phyloP scores from a whole-genome alignment of 2,888 invertebrate species.

The Folsomia candida region DNA sequence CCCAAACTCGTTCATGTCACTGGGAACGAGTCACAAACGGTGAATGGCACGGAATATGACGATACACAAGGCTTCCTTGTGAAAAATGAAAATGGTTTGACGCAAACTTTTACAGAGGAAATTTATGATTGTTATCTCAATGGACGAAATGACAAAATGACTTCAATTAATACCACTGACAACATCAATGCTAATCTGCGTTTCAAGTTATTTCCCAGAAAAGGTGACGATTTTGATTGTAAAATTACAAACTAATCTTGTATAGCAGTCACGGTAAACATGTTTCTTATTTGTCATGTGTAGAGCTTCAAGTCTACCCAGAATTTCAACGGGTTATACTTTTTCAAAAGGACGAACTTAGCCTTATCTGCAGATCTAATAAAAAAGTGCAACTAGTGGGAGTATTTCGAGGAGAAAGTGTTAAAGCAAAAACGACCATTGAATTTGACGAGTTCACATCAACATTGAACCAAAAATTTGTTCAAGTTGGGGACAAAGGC shows the following conservation, averaged over 20 bases:
- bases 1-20: slow-evolving; percentile 1
- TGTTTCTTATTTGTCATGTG: background rate
- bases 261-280: no score
- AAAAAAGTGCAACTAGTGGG: background rate
- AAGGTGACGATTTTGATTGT: background rate
- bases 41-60: background rate
- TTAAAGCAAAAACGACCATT: background rate
- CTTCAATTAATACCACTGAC: no score
- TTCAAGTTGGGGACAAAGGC: slow-evolving; percentile 27
- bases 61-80: slow-evolving; percentile 22
- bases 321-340: background rate
- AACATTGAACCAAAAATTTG: slow-evolving; percentile 19
- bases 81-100: slow-evolving; percentile 9
- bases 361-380: slow-evolving; percentile 20
- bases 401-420: background rate
- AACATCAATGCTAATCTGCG: no score
- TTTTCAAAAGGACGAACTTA: slow-evolving; percentile 5
- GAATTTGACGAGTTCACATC: slow-evolving; percentile 2
- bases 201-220: background rate
- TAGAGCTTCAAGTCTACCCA: slow-evolving; percentile 9
- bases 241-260: no score
- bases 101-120: background rate
- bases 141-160: no score
- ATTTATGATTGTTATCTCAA: slow-evolving; percentile 7
- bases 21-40: background rate